Evolutionary conservation across 2,113 vertebrate genomes (phyloP).

Genomic region (Salvator merianae): DNA sequence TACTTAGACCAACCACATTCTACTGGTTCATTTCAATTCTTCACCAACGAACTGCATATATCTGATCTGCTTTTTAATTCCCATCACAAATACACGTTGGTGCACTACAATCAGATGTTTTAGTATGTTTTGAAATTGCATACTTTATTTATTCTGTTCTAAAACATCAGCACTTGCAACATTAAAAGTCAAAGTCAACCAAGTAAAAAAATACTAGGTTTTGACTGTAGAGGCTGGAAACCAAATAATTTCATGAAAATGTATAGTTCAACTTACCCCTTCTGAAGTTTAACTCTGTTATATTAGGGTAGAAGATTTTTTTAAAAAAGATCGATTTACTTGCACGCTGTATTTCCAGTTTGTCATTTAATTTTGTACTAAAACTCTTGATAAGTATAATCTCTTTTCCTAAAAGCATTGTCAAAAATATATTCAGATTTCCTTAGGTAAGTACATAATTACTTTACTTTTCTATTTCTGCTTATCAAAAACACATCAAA

Average conservation of each 20-base stretch:
- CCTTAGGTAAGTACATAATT: rapidly evolving
- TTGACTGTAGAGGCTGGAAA: too few species aligned
- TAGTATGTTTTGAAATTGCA: neutral
- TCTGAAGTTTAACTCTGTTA: neutral
- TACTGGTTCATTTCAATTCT: neutral
- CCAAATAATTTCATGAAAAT: neutral
- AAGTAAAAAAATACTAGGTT: too few species aligned
- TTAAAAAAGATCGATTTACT: neutral
- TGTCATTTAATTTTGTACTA: neutral
- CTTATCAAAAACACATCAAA: neutral
- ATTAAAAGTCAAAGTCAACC: neutral
- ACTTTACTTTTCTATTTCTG: neutral
- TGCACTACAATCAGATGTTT: too few species aligned
- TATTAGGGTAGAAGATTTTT: neutral
- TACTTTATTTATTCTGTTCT: neutral
- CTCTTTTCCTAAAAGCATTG: neutral
- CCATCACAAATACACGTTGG: neutral
- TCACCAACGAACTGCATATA: neutral
- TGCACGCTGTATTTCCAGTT: neutral
- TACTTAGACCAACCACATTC: neutral
- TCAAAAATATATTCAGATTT: neutral
- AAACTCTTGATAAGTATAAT: neutral
- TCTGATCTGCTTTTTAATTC: neutral
- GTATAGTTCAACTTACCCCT: neutral
- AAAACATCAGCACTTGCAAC: neutral